phyloP scores from a whole-genome alignment of 2,113 vertebrate species.

The Proteles cristata region DNA sequence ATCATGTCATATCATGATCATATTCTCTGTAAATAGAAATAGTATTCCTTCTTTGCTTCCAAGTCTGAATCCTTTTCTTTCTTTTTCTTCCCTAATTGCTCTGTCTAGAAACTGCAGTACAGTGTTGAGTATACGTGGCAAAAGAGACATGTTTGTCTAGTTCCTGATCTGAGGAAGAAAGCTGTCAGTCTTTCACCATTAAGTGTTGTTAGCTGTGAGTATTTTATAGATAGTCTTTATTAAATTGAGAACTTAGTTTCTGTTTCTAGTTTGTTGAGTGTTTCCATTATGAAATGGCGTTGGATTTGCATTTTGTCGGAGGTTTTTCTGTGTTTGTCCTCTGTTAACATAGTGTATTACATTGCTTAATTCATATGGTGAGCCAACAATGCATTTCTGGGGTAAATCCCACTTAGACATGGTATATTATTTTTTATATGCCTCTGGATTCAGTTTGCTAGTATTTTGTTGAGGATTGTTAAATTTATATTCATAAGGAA shows the following conservation, averaged over 20 bases:
- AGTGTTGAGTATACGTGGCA: neutral
- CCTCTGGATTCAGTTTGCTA: neutral
- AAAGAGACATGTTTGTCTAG: neutral
- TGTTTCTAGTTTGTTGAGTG: neutral
- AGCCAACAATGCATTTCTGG: neutral
- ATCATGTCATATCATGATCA: neutral
- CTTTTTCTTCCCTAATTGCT: neutral
- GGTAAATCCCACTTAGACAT: neutral
- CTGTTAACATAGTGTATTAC: neutral
- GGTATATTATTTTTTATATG: neutral
- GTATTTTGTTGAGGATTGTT: conserved; percentile 16
- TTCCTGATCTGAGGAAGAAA: neutral
- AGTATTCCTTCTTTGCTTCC: neutral
- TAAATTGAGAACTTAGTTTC: neutral
- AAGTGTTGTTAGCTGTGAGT: neutral
- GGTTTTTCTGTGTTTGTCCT: neutral
- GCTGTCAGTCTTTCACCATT: neutral
- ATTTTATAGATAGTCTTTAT: neutral
- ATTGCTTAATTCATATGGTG: neutral
- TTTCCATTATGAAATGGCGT: neutral
- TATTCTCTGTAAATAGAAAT: neutral
- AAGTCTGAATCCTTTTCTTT: neutral
- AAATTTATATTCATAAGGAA: neutral
- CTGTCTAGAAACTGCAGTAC: neutral
- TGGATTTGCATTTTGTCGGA: neutral